Evolutionary conservation across 2,888 invertebrate genomes (phyloP).

Genomic region (Dolomedes plantarius): DNA sequence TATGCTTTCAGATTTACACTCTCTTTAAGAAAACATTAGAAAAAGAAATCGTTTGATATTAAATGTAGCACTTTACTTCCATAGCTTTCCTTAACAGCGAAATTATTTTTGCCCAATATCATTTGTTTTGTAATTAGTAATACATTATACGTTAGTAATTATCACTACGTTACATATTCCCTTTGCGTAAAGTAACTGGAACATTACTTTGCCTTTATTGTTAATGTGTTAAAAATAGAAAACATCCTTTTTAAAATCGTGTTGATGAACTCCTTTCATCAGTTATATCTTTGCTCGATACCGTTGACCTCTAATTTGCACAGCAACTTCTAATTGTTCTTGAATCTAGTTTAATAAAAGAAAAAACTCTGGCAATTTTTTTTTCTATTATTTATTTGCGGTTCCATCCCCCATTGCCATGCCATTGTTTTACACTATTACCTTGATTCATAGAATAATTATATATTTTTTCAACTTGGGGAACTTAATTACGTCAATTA

Average conservation of each 20-base stretch:
- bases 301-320: neutral
- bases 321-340: neutral
- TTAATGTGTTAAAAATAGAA: neutral
- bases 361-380: neutral
- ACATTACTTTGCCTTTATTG: neutral
- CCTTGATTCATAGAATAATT: neutral
- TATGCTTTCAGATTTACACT: too few species aligned
- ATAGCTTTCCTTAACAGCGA: too few species aligned
- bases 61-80: too few species aligned
- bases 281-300: neutral
- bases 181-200: neutral
- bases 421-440: neutral
- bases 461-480: too few species aligned
- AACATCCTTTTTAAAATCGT: neutral
- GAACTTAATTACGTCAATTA: too few species aligned
- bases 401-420: neutral
- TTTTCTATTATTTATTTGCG: neutral
- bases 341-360: slow-evolving; percentile 2
- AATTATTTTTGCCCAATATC: too few species aligned
- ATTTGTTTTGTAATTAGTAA: too few species aligned
- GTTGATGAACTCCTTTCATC: neutral
- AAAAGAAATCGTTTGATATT: too few species aligned
- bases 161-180: neutral
- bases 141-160: too few species aligned
- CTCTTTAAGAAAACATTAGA: too few species aligned